Evolutionary conservation across 2,113 vertebrate species (phyloP).

Genomic region (Marmota flaviventris): DNA sequence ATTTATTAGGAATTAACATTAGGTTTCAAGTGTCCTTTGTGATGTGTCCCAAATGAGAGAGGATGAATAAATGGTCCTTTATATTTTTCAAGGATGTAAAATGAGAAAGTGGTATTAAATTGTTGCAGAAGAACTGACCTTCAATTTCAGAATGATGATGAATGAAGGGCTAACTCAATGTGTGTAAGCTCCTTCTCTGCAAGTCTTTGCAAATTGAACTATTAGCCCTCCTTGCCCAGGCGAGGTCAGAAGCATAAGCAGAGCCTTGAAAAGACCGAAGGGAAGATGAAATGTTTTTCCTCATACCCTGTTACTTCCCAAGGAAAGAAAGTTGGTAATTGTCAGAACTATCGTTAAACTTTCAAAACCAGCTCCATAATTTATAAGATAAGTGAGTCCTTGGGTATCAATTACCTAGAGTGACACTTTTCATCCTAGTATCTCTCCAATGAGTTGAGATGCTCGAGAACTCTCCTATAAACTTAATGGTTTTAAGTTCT

Average conservation of each 20-base stretch:
- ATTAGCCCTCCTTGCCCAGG: neutral
- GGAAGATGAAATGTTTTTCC: neutral
- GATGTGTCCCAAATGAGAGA: neutral
- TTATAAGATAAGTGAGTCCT: neutral
- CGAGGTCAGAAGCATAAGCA: neutral
- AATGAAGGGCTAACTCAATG: neutral
- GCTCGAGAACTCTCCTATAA: neutral
- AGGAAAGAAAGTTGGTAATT: neutral
- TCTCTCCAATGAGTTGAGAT: neutral
- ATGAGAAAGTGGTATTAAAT: neutral
- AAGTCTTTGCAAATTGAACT: neutral
- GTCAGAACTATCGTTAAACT: neutral
- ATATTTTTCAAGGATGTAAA: neutral
- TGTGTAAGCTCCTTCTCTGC: neutral
- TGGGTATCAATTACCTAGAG: neutral
- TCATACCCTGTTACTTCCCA: neutral
- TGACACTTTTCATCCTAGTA: neutral
- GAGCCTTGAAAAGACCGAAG: fast-evolving
- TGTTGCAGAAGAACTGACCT: neutral
- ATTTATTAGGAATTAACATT: neutral
- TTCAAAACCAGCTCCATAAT: neutral
- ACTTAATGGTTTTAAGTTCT: conserved; percentile 9
- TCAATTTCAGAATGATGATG: neutral
- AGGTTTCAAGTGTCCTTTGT: conserved; percentile 34
- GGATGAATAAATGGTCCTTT: neutral